A percentile compares a stretch with the other conserved stretches of the same genome.
These are phyloP conservation scores for Eulemur albifrons DNA, from an alignment of 2,797 vertebrate genomes.

Conservation along the genomic window DNA sequence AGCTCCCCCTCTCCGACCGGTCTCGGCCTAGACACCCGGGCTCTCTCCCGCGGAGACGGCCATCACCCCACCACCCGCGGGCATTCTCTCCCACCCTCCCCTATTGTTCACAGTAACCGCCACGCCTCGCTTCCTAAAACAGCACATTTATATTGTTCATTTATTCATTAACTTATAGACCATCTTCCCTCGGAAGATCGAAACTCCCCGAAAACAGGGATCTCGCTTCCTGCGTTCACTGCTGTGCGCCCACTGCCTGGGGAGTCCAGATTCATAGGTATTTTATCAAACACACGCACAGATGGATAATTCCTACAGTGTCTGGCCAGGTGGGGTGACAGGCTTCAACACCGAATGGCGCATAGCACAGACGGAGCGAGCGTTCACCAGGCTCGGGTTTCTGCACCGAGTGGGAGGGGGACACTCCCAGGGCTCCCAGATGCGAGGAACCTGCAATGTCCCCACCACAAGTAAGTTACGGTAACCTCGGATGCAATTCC, in stretches of 20 bases:
- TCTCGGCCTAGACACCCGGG: background rate
- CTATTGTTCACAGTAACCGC: fast-evolving
- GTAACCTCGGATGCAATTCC: background rate
- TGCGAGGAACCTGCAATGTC: background rate
- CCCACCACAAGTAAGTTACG: constrained; percentile 10
- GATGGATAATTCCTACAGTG: background rate
- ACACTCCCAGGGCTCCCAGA: background rate
- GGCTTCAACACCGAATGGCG: background rate
- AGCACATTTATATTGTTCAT: background rate
- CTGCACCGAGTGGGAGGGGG: fast-evolving
- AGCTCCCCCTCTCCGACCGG: background rate
- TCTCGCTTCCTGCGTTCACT: background rate
- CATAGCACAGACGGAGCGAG: background rate
- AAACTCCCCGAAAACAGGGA: background rate
- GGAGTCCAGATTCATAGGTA: background rate
- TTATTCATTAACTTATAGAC: background rate
- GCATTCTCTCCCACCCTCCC: background rate
- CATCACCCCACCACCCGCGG: background rate
- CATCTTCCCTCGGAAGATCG: background rate
- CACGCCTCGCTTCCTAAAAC: background rate
- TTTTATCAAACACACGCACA: background rate
- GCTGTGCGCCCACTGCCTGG: background rate
- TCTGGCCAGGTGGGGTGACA: background rate
- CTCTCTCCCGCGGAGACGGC: background rate
- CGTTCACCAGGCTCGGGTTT: background rate